Evolutionary conservation across 2,113 vertebrate species (phyloP).

Genomic region (Cygnus buccinator): DNA sequence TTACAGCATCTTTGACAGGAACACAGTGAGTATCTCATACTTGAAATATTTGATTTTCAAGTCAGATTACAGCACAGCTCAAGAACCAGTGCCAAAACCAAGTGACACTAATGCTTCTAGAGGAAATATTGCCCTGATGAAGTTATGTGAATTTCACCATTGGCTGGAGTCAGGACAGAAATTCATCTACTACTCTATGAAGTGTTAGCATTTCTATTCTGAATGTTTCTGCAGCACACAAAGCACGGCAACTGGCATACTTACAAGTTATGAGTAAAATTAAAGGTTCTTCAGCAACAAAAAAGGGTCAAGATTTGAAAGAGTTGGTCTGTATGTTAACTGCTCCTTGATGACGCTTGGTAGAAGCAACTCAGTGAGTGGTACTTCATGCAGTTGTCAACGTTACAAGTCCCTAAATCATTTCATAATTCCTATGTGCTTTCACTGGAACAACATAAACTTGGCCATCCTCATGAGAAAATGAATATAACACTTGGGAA

Average conservation of each 20-base stretch:
- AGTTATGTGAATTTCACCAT: neutral
- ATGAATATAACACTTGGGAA: neutral
- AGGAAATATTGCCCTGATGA: neutral
- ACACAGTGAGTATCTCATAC: neutral
- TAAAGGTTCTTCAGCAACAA: neutral
- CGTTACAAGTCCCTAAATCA: neutral
- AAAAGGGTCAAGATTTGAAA: neutral
- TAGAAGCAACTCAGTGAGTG: neutral
- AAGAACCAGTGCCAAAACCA: neutral
- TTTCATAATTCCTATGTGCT: neutral
- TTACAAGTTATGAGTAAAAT: neutral
- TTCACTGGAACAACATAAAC: neutral
- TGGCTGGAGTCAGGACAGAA: neutral
- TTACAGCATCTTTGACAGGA: neutral
- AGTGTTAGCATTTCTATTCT: neutral
- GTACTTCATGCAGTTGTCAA: neutral
- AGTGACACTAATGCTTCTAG: neutral
- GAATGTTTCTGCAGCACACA: neutral
- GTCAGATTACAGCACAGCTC: neutral
- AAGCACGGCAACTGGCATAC: neutral
- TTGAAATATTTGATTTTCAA: neutral
- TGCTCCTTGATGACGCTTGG: fast-evolving
- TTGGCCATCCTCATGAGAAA: neutral
- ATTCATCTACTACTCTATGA: neutral
- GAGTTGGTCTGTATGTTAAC: neutral